Conservation (phyloP, 2,113 vertebrate species). For the Talpa occidentalis region DNA sequence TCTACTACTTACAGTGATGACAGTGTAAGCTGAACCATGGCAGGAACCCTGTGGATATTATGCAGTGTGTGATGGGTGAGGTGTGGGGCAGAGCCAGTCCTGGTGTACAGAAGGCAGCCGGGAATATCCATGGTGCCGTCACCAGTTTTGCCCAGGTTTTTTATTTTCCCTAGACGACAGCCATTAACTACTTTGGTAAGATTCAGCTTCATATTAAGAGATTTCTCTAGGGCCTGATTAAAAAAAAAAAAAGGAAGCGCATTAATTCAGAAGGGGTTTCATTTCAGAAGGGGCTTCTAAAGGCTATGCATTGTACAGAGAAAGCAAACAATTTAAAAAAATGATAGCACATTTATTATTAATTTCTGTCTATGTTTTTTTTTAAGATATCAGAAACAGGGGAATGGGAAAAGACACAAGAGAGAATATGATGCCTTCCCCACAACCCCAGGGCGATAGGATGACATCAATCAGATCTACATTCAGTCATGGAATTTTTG, state of each 20-base stretch:
- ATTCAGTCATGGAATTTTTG: not conserved
- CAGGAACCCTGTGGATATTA: constrained; percentile 87
- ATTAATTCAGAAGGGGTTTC: constrained; percentile 48
- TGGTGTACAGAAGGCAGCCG: constrained; percentile 94
- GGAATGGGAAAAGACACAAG: not conserved
- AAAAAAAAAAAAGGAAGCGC: not conserved
- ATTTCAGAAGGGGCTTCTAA: not conserved
- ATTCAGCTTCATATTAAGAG: constrained; percentile 88
- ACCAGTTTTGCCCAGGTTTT: constrained; percentile 86
- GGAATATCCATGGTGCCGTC: constrained; percentile 89
- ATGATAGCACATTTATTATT: not conserved
- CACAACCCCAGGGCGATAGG: not conserved
- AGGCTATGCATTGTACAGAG: constrained; percentile 36
- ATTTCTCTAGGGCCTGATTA: constrained; percentile 37
- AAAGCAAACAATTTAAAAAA: not conserved
- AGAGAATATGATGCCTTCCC: not conserved
- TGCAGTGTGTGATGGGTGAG: constrained; percentile 92
- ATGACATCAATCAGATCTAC: not conserved
- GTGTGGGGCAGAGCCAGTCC: constrained; percentile 92
- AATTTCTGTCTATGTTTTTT: not conserved
- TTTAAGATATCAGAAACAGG: not conserved
- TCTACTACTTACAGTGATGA: constrained; percentile 88
- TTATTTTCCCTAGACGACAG: constrained; percentile 90
- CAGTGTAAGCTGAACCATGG: constrained; percentile 91
- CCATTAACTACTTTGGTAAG: constrained; percentile 87